Conservation (phyloP, 2,888 invertebrate species). For the Napeogenes inachia region DNA sequence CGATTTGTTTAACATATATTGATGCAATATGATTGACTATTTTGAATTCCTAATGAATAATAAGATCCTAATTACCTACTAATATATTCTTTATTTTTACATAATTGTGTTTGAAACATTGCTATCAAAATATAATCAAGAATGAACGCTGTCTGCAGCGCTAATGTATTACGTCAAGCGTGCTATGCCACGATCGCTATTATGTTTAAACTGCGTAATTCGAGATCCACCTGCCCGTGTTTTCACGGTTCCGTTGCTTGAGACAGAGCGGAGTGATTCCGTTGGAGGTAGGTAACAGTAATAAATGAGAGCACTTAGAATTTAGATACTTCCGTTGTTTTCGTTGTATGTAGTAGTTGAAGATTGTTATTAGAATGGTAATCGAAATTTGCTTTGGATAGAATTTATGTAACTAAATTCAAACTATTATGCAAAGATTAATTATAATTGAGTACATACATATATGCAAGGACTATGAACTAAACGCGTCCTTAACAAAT, state of each 20-base stretch:
- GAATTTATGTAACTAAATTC: not conserved
- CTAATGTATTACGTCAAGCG: constrained; percentile 15
- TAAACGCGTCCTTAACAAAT: too few relatives aligned
- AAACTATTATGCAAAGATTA: too few relatives aligned
- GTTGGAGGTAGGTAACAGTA: constrained; percentile 22
- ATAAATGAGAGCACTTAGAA: constrained; percentile 27
- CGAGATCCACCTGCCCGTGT: constrained; percentile 57
- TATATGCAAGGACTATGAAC: too few relatives aligned
- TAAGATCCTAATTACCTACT: too few relatives aligned
- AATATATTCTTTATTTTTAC: too few relatives aligned
- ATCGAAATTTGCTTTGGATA: not conserved
- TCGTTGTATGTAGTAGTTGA: not conserved
- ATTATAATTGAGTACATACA: too few relatives aligned
- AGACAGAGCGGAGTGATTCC: constrained; percentile 42
- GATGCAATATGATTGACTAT: too few relatives aligned
- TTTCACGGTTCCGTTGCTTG: constrained; percentile 43
- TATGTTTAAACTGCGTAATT: constrained; percentile 53
- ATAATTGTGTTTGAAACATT: too few relatives aligned
- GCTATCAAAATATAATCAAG: not conserved
- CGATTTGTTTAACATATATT: too few relatives aligned
- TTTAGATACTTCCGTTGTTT: constrained; percentile 13
- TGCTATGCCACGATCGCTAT: constrained; percentile 35
- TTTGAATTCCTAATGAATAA: too few relatives aligned
- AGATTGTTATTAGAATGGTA: not conserved
- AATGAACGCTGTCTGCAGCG: not conserved